A percentile compares a stretch with the other conserved stretches of the same genome.
phyloP scores from a whole-genome alignment of 2,113 vertebrate species.

The Vulpes ferrilata region DNA sequence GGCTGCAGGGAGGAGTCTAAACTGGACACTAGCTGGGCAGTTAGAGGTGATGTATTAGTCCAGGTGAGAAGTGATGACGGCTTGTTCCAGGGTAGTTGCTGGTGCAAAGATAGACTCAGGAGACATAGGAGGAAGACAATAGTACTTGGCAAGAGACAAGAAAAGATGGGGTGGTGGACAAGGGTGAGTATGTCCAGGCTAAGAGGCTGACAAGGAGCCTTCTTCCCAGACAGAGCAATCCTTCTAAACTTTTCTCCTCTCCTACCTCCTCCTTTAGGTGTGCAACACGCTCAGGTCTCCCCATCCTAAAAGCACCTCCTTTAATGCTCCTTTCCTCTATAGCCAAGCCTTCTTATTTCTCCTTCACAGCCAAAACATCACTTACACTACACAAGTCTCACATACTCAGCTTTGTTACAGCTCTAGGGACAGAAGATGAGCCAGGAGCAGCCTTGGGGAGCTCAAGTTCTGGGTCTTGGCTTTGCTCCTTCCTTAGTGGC shows the following conservation, averaged over 20 bases:
- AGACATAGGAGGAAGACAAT: background rate
- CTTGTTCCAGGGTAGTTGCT: background rate
- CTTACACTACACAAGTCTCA: background rate
- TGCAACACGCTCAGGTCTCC: background rate
- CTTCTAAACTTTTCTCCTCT: background rate
- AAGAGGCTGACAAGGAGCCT: background rate
- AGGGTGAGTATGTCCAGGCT: background rate
- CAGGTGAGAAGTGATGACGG: background rate
- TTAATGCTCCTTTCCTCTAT: background rate
- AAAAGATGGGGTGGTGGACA: background rate
- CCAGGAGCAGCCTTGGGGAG: background rate
- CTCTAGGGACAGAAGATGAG: slow-evolving; percentile 32
- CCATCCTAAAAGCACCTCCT: background rate
- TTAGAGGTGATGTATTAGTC: background rate
- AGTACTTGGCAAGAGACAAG: background rate
- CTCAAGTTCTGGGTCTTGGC: background rate
- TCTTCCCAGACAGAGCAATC: background rate
- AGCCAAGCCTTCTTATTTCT: slow-evolving; percentile 14
- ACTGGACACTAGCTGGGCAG: background rate
- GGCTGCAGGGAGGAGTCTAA: background rate
- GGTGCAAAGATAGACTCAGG: background rate
- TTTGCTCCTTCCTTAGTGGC: background rate
- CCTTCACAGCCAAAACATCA: slow-evolving; percentile 55
- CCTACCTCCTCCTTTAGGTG: background rate
- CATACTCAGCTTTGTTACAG: slow-evolving; percentile 37